Conservation (phyloP, 1,140 invertebrate species). For the Glossosoma conforme region DNA sequence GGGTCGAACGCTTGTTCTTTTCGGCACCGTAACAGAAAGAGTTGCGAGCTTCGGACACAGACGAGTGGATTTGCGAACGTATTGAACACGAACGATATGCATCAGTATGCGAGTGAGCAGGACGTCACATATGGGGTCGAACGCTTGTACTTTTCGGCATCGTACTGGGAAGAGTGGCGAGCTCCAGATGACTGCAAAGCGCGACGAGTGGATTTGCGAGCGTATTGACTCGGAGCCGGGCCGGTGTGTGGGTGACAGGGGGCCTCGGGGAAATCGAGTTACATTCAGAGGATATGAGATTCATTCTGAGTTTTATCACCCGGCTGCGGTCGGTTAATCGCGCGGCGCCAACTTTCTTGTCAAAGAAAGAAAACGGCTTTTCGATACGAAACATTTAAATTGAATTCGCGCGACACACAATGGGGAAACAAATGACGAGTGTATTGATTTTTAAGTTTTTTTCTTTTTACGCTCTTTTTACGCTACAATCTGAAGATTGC, state of each 20-base stretch:
- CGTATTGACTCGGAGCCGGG: not conserved
- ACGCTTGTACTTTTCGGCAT: too few species aligned
- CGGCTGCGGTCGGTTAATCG: not conserved
- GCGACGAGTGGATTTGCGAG: not conserved
- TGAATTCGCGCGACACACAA: not conserved
- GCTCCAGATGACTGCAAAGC: too few species aligned
- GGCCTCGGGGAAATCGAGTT: slow-evolving; percentile 14
- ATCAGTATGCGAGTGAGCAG: too few species aligned
- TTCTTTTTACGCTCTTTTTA: too few species aligned
- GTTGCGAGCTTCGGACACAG: too few species aligned
- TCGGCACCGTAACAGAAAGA: too few species aligned
- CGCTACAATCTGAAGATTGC: too few species aligned
- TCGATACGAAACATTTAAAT: slow-evolving; percentile 2
- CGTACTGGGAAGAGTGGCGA: too few species aligned
- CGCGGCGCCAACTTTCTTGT: not conserved
- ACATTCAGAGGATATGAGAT: slow-evolving; percentile 13
- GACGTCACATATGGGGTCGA: too few species aligned
- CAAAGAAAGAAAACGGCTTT: slow-evolving; percentile 4
- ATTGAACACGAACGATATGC: too few species aligned
- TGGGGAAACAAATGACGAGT: not conserved
- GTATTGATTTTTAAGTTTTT: not conserved
- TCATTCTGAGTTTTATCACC: not conserved
- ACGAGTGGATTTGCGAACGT: too few species aligned
- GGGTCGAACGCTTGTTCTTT: too few species aligned
- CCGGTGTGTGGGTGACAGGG: not conserved